Evolutionary conservation across 2,888 invertebrate species (phyloP).

Genomic region (Trichogramma dendrolimi): DNA sequence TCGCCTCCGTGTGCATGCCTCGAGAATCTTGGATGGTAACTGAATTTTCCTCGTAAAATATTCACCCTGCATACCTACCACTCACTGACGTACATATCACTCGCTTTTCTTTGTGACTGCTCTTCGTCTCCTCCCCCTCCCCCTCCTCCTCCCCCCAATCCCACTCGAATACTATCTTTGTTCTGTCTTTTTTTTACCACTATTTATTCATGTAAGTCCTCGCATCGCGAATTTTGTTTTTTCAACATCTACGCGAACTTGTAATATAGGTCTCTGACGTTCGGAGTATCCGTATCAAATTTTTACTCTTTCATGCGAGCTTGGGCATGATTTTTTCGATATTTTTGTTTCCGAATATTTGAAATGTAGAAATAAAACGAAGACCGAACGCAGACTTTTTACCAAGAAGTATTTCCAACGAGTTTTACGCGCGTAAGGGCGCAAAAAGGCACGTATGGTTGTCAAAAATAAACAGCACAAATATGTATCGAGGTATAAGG

Average conservation of each 20-base stretch:
- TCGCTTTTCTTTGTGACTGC: constrained; percentile 32
- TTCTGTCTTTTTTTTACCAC: constrained; percentile 13
- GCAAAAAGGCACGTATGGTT: too few species aligned
- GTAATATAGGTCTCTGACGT: too few species aligned
- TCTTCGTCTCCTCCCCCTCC: constrained; percentile 25
- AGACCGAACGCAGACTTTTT: too few species aligned
- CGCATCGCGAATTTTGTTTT: constrained; percentile 19
- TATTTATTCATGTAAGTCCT: constrained; percentile 22
- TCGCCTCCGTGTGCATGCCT: constrained; percentile 34
- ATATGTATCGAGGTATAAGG: too few species aligned
- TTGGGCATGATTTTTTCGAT: too few species aligned
- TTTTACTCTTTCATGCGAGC: too few species aligned
- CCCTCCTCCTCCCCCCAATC: constrained; percentile 21
- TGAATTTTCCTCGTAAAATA: constrained; percentile 49
- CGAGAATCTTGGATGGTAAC: constrained; percentile 47
- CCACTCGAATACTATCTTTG: constrained; percentile 23
- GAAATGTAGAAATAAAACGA: too few species aligned
- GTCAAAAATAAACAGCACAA: too few species aligned
- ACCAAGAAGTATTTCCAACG: too few species aligned
- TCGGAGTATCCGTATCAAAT: too few species aligned
- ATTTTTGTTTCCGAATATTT: too few species aligned
- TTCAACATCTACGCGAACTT: constrained; percentile 1
- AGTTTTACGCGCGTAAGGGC: too few species aligned
- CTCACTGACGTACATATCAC: constrained; percentile 41
- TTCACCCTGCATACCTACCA: constrained; percentile 46